Evolutionary conservation across 2,797 vertebrate genomes (phyloP).

Genomic region (Naso thynnoides): DNA sequence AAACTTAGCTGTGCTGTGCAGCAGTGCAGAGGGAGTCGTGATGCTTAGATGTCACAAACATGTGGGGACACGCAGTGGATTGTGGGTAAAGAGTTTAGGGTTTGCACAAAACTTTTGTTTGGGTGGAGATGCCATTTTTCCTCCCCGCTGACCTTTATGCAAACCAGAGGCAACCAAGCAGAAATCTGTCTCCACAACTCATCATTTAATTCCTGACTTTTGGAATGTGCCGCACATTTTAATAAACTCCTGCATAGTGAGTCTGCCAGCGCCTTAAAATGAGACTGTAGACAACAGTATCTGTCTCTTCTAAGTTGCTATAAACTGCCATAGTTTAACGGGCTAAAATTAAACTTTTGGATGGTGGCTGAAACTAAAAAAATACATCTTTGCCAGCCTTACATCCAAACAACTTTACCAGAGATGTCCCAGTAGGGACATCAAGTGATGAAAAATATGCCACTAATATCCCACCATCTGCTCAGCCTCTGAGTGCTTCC

Average conservation of each 20-base stretch:
- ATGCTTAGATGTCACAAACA: conserved; percentile 55
- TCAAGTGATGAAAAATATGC: conserved; percentile 69
- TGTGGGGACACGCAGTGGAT: conserved; percentile 40
- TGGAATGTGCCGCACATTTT: conserved; percentile 59
- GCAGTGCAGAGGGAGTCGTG: conserved; percentile 42
- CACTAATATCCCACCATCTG: conserved; percentile 77
- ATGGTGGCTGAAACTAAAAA: conserved; percentile 38
- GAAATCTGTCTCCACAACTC: conserved; percentile 63
- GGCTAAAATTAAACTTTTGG: conserved; percentile 49
- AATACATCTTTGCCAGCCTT: conserved; percentile 55
- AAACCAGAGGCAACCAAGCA: conserved; percentile 67
- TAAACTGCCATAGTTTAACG: conserved; percentile 46
- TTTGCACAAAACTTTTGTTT: conserved; percentile 60
- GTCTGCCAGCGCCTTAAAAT: conserved; percentile 40
- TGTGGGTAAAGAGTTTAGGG: conserved; percentile 30
- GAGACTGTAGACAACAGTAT: conserved; percentile 47
- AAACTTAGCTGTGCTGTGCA: conserved; percentile 52
- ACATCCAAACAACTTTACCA: conserved; percentile 55
- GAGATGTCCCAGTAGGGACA: conserved; percentile 69
- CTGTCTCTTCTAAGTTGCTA: conserved; percentile 35
- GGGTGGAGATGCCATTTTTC: conserved; percentile 51
- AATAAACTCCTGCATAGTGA: conserved; percentile 55
- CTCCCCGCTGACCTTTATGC: conserved; percentile 69
- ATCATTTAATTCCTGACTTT: conserved; percentile 75
- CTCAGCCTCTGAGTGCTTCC: conserved; percentile 56